A percentile compares a stretch with the other conserved stretches of the same genome.
phyloP scores from a whole-genome alignment of 2,888 invertebrate species.

The Pandemis cinnamomeana region DNA sequence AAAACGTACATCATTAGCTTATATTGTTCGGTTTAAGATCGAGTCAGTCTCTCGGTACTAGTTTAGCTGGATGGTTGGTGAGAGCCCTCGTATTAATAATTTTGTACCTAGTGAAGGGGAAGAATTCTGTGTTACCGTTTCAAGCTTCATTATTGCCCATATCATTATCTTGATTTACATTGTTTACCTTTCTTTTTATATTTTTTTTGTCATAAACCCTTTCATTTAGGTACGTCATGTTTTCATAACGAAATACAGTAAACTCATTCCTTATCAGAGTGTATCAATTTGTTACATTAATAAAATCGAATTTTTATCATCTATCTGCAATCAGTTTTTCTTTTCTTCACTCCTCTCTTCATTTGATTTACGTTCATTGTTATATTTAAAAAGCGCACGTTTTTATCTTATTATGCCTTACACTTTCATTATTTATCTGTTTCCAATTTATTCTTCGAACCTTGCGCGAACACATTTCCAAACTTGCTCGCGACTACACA shows the following conservation, averaged over 20 bases:
- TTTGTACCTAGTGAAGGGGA: slow-evolving; percentile 23
- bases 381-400: too few species aligned
- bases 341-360: too few species aligned
- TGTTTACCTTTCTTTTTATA: slow-evolving; percentile 16
- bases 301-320: too few species aligned
- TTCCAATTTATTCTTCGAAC: neutral
- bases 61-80: neutral
- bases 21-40: too few species aligned
- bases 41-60: neutral
- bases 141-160: slow-evolving; percentile 33
- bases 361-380: neutral
- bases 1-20: too few species aligned
- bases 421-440: too few species aligned
- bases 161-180: slow-evolving; percentile 35
- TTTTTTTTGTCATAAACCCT: neutral
- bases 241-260: neutral
- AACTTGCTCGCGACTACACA: neutral
- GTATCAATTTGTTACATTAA: too few species aligned
- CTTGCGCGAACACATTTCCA: neutral
- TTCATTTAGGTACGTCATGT: neutral
- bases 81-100: slow-evolving; percentile 30
- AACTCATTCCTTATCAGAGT: neutral
- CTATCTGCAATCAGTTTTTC: too few species aligned
- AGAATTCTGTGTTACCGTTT: slow-evolving; percentile 28
- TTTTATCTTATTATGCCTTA: too few species aligned